Base-by-base conservation (phyloP, 2,888 invertebrate species). In the Melinopterus prodromus region DNA sequence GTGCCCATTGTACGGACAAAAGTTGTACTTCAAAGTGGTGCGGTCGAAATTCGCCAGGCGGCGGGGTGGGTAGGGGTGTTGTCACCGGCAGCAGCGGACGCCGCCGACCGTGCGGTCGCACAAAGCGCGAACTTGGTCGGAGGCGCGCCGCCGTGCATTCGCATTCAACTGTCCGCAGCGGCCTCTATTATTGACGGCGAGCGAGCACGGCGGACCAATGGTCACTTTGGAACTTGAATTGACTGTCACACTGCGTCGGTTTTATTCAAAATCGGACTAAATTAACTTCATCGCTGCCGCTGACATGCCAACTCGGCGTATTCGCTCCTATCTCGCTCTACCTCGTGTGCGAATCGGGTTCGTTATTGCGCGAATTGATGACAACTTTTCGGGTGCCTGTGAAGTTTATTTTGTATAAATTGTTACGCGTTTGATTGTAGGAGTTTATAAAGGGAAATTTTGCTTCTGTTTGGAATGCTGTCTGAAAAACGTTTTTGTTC, bases 161-260 rank as follows among this genome's bases (percentile, higher is more conserved):
- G 85, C 86, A 87, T 87, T 87, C 86, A 87, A 87, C 86, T 87
- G 86, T 87, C 87, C 85, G 83, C 53, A 53, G 82, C 83, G 35
- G 35, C 70, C 79, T 37, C 71, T 70, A 77, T 77, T 85, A 86
- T 87, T 86, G 86, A 85, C 86, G 84, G 83, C 85, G 83, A 85
- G 83, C 86, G 12, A 77, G 80, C 38, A 1, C 26, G 26, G 26
- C 72, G 1, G 36, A 36, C 69, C 86, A 87, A 87, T 86, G 87
- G 87, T 87, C 88, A 88, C 87, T 88, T 88, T 87, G 87, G 87
- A 74, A 87, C 87, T 87, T 86, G 86, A 87, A 88, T 88, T 87
- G 87, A 87, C 86, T 87, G 87, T 74, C 86, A 86, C 85, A 83
- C 82, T 80, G 82, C 79, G 85, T 83, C 84, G 84, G 85, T 84